Base-by-base conservation (phyloP, 2,797 vertebrate genomes). In the Poeciliopsis infans region DNA sequence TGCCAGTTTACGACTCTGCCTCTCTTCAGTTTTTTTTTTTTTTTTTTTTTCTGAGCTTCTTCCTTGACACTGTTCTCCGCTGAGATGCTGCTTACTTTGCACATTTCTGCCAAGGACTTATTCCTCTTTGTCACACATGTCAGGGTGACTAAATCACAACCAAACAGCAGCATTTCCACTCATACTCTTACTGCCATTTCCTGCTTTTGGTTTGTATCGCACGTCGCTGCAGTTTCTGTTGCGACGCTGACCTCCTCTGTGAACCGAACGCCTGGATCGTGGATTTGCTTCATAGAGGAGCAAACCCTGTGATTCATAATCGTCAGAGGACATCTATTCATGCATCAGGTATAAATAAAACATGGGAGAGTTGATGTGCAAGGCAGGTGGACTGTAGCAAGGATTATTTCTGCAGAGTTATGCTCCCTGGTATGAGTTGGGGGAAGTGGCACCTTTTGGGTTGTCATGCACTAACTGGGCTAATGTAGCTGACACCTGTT, bases 321-420 rank as follows among this genome's bases (percentile, higher is more conserved):
- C 80, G 77, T 90, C 92, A 88, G 82, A 89, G 84, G 86, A 92
- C 87, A 73, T 88, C 85, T 91, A 87, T 90, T 89, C 91, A 90
- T 88, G 88, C 91, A 83, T 76, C 61, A 8, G 78, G 91, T 85
- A 92, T 95, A 79, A 91, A 94, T 95, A 94, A 94, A 89, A 91
- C 91, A 93, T 91, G 80, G 80, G 80, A 80, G 45, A 72, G 75
- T 51, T 78, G 81, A 76, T 85, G 76, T 84, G 77, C 82, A 77
- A 86, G 89, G 89, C 88, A 89, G 92, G 78, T 89, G 79, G 90
- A 92, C 89, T 51, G 87, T 87, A 86, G 76, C 51, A 13, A 83
- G 90, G 89, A 92, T 92, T 91, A 92, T 92, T 89, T 74, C 88
- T 87, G 90, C 87, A 85, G 86, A 85, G 84, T 86, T 64, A 83